Evolutionary conservation across 2,113 vertebrate species (phyloP).

Genomic region (Ageneiosus marmoratus): DNA sequence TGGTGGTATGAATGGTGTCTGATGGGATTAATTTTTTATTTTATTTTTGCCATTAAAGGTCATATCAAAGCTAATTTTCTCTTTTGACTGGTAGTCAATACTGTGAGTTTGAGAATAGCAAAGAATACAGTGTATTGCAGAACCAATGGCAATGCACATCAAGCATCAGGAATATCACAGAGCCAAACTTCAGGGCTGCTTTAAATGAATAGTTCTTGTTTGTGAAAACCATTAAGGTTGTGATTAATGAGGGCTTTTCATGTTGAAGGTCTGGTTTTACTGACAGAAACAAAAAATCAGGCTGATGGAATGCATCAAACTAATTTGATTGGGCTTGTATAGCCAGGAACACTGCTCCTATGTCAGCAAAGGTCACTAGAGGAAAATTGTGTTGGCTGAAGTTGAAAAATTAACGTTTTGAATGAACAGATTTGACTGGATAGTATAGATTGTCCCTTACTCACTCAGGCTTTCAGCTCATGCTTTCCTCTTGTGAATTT

Average conservation of each 20-base stretch:
- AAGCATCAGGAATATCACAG: background rate
- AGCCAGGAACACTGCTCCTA: background rate
- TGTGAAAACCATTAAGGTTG: slow-evolving; percentile 11
- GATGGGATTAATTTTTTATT: slow-evolving; percentile 20
- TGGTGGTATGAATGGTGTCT: slow-evolving; percentile 2
- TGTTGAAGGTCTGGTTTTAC: background rate
- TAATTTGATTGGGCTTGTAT: background rate
- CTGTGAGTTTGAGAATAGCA: slow-evolving; percentile 15
- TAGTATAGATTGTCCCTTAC: background rate
- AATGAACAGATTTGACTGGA: slow-evolving; percentile 14
- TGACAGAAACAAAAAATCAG: slow-evolving; percentile 13
- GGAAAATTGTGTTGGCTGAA: background rate
- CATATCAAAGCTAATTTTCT: slow-evolving; percentile 35
- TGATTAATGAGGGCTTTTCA: slow-evolving; percentile 6
- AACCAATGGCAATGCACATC: slow-evolving; percentile 22
- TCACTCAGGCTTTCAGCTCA: slow-evolving; percentile 1
- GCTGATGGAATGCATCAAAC: background rate
- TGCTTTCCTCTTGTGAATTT: slow-evolving; percentile 14
- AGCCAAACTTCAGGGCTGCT: slow-evolving; percentile 16
- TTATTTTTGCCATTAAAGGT: slow-evolving; percentile 30
- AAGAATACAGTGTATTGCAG: slow-evolving; percentile 6
- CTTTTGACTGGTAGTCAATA: slow-evolving; percentile 38
- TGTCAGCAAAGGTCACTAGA: background rate
- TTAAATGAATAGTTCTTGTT: slow-evolving; percentile 26
- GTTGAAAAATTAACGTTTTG: background rate